Conservation (phyloP, 2,797 vertebrate species). For the Acipenser transmontanus region DNA sequence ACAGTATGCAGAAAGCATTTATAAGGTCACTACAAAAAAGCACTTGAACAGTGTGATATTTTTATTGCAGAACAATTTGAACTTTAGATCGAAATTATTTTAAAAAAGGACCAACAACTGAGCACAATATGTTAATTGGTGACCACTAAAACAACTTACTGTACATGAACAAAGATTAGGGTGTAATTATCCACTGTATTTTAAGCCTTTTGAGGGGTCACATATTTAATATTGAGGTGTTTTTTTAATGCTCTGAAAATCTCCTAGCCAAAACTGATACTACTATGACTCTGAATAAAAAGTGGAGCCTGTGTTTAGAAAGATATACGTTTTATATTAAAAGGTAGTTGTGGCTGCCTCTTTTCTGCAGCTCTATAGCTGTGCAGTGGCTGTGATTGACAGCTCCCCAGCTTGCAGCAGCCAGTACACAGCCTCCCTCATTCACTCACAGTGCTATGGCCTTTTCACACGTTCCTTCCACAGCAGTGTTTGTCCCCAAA, state of each 20-base stretch:
- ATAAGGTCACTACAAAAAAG: too few relatives aligned
- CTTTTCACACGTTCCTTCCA: constrained; percentile 74
- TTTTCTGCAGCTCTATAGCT: constrained; percentile 58
- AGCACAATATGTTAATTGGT: too few relatives aligned
- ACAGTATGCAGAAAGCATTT: too few relatives aligned
- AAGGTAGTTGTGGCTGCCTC: constrained; percentile 60
- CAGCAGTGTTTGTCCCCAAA: constrained; percentile 83
- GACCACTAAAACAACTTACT: too few relatives aligned
- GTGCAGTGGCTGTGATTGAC: constrained; percentile 65
- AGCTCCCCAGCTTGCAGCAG: constrained; percentile 68
- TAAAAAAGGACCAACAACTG: too few relatives aligned
- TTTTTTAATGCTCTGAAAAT: neutral
- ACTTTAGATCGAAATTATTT: too few relatives aligned
- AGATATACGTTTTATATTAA: constrained; percentile 66
- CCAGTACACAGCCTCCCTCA: constrained; percentile 66
- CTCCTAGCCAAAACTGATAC: neutral
- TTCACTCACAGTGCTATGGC: constrained; percentile 65
- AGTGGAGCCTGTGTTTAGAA: constrained; percentile 39
- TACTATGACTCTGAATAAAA: neutral
- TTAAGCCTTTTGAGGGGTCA: too few relatives aligned
- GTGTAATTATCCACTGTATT: too few relatives aligned
- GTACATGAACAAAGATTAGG: too few relatives aligned
- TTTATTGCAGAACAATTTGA: too few relatives aligned
- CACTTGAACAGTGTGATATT: too few relatives aligned
- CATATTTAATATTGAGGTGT: too few relatives aligned